A percentile compares a stretch with the other conserved stretches of the same genome.
phyloP scores from a whole-genome alignment of 2,113 vertebrate genomes.

The Crotalus horridus region DNA sequence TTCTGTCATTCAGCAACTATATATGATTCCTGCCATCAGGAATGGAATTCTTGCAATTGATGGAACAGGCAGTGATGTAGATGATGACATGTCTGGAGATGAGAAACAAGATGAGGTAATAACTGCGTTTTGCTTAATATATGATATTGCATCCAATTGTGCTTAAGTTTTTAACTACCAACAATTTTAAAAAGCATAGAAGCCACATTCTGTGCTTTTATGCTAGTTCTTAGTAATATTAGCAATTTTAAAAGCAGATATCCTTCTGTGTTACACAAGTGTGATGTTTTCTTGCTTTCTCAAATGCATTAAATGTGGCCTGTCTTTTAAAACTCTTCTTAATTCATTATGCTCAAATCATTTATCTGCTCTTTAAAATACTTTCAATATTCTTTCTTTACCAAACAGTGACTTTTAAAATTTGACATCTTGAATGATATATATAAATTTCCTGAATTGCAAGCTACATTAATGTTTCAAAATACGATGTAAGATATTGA shows the following conservation, averaged over 20 bases:
- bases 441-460: not conserved
- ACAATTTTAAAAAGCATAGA: not conserved
- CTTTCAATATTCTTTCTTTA: not conserved
- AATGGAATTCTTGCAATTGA: slow-evolving; percentile 97
- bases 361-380: not conserved
- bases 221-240: not conserved
- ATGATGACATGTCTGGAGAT: slow-evolving; percentile 98
- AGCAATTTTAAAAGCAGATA: not conserved
- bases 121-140: not conserved
- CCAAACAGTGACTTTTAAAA: not conserved
- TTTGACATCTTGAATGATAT: not conserved
- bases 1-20: slow-evolving; percentile 99
- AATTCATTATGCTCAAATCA: not conserved
- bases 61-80: slow-evolving; percentile 95
- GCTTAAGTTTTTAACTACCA: not conserved
- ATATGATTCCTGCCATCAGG: slow-evolving; percentile 98
- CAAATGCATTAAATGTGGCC: not conserved
- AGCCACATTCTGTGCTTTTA: not conserved
- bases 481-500: not conserved
- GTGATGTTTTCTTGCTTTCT: not conserved
- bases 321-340: not conserved
- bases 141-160: not conserved
- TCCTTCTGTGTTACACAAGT: not conserved
- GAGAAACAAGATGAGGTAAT: slow-evolving; percentile 98
- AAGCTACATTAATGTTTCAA: not conserved